Evolutionary conservation across 1,140 invertebrate species (phyloP).

Genomic region (Drosophila tani): DNA sequence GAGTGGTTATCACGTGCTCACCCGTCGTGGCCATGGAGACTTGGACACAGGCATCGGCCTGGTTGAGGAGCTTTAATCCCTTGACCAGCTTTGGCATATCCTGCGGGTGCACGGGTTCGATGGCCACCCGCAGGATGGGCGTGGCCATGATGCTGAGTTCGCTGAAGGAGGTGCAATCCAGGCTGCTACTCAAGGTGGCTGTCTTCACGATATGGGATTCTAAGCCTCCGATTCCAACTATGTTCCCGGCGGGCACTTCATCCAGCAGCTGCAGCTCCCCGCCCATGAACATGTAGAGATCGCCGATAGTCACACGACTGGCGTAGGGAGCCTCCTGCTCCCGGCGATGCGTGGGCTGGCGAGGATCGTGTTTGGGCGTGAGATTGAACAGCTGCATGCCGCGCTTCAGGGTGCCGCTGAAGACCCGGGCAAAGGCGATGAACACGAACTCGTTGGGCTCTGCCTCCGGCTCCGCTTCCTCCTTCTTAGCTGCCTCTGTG

Average conservation of each 20-base stretch:
- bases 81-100: constrained; percentile 93
- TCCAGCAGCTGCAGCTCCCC: constrained; percentile 94
- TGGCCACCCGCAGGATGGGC: constrained; percentile 96
- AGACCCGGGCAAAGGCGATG: constrained; percentile 97
- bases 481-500: constrained; percentile 61
- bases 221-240: constrained; percentile 95
- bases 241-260: constrained; percentile 94
- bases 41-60: constrained; percentile 96
- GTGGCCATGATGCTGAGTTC: constrained; percentile 92
- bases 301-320: constrained; percentile 87
- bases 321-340: constrained; percentile 85
- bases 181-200: constrained; percentile 93
- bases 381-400: constrained; percentile 94
- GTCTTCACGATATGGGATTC: constrained; percentile 95
- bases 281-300: constrained; percentile 97
- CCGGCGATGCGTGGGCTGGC: constrained; percentile 70
- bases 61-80: constrained; percentile 86
- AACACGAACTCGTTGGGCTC: constrained; percentile 88
- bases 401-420: constrained; percentile 93
- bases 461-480: constrained; percentile 59
- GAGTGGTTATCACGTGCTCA: constrained; percentile 97
- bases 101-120: constrained; percentile 94
- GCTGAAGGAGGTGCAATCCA: constrained; percentile 95
- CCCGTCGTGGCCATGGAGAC: constrained; percentile 96
- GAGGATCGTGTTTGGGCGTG: constrained; percentile 96